phyloP scores from a whole-genome alignment of 2,797 vertebrate genomes.

The Tapera naevia region DNA sequence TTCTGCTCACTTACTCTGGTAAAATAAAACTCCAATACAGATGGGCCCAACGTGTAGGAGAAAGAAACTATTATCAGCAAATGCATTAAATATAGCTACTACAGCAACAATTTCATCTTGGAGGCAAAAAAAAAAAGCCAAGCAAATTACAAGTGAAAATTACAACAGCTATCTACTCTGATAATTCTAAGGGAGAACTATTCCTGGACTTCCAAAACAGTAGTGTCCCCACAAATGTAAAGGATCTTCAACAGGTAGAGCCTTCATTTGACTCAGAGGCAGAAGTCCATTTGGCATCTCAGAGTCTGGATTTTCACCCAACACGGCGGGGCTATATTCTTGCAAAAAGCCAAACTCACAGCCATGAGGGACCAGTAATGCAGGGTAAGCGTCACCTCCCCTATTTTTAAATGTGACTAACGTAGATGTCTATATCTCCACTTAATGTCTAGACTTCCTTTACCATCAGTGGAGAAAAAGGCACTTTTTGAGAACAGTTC shows the following conservation, averaged over 20 bases:
- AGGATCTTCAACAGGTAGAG: background rate
- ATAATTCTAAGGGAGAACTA: constrained; percentile 18
- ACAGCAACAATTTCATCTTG: constrained; percentile 25
- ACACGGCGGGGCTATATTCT: background rate
- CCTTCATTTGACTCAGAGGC: background rate
- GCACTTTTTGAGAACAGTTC: background rate
- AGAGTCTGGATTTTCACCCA: background rate
- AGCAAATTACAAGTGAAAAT: constrained; percentile 27
- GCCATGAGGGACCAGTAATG: background rate
- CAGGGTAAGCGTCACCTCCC: background rate
- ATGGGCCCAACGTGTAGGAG: constrained; percentile 45
- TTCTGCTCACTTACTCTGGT: constrained; percentile 28
- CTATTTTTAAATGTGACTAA: background rate
- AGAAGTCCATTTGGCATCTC: background rate
- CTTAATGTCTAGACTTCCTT: background rate
- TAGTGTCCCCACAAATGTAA: background rate
- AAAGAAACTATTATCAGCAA: constrained; percentile 40
- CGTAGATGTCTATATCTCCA: background rate
- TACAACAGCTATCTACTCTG: constrained; percentile 2
- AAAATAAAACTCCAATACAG: constrained; percentile 45
- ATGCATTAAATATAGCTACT: constrained; percentile 33
- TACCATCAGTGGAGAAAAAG: background rate
- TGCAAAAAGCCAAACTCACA: background rate
- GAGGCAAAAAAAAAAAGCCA: background rate
- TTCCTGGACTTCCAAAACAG: background rate